A percentile compares a stretch with the other conserved stretches of the same genome.
These are phyloP conservation scores for Oreotrochilus melanogaster DNA, from an alignment of 2,113 vertebrate genomes.

Conservation along the genomic window DNA sequence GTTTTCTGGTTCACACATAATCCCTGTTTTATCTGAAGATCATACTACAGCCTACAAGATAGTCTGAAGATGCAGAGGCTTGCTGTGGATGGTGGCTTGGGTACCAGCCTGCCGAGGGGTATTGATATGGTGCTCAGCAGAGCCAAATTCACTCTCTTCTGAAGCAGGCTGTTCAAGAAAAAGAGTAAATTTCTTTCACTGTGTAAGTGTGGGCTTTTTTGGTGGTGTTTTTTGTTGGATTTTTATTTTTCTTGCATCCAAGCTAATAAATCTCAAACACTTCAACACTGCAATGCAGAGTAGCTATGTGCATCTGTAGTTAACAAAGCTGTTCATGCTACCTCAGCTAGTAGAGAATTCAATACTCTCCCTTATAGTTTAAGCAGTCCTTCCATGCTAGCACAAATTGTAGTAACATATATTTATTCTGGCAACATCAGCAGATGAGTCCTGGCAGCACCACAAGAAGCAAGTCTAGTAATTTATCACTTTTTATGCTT, in stretches of 20 bases:
- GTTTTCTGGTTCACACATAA: not conserved
- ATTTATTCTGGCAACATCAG: slow-evolving; percentile 25
- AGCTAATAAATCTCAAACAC: not conserved
- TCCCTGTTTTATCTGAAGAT: not conserved
- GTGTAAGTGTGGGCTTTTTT: not conserved
- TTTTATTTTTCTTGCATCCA: not conserved
- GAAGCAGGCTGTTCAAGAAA: not conserved
- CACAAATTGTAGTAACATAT: not conserved
- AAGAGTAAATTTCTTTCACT: not conserved
- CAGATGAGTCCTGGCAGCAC: not conserved
- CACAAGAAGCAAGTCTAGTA: not conserved
- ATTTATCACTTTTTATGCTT: slow-evolving; percentile 3
- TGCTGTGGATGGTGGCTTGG: not conserved
- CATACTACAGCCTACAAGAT: not conserved
- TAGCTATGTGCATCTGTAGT: not conserved
- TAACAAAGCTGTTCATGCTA: not conserved
- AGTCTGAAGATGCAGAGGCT: not conserved
- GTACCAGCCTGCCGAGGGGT: not conserved
- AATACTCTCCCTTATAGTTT: not conserved
- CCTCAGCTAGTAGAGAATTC: not conserved
- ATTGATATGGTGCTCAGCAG: not conserved
- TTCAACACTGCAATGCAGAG: not conserved
- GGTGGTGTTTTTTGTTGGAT: rapidly evolving
- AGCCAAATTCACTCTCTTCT: not conserved
- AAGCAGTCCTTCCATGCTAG: not conserved